phyloP scores from a whole-genome alignment of 2,113 vertebrate genomes.

The Hypanus sabinus region DNA sequence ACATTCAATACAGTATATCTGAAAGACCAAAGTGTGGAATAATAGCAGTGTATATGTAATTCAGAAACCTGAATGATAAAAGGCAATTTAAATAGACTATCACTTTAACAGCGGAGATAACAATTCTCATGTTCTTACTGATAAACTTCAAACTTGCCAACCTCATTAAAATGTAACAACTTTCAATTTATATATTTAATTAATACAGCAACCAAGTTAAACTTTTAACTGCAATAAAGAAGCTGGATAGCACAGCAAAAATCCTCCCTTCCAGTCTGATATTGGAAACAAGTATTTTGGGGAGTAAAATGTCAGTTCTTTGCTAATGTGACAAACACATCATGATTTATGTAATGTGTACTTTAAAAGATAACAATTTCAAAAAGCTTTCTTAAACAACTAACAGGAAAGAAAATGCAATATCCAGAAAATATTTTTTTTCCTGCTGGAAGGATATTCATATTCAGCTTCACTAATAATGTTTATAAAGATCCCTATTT shows the following conservation, averaged over 20 bases:
- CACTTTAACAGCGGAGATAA: neutral
- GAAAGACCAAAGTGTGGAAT: neutral
- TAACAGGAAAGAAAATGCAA: neutral
- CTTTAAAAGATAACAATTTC: neutral
- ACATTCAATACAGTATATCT: conserved; percentile 31
- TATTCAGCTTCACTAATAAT: conserved; percentile 6
- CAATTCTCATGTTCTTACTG: neutral
- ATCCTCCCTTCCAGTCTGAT: conserved; percentile 20
- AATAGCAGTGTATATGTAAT: neutral
- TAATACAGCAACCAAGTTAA: neutral
- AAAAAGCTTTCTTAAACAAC: neutral
- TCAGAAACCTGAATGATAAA: neutral
- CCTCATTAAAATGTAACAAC: neutral
- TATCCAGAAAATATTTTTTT: neutral
- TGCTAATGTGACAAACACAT: neutral
- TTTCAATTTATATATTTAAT: neutral
- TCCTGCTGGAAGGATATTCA: neutral
- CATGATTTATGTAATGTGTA: neutral
- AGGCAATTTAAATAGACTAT: conserved; percentile 12
- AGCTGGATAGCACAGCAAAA: conserved; percentile 17
- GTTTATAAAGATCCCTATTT: neutral
- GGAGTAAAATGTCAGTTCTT: conserved; percentile 5
- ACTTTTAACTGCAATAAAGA: neutral
- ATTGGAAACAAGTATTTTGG: neutral
- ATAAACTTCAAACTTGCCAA: conserved; percentile 26